Conservation (phyloP, 2,797 vertebrate species). For the Atherinosoma microstoma region DNA sequence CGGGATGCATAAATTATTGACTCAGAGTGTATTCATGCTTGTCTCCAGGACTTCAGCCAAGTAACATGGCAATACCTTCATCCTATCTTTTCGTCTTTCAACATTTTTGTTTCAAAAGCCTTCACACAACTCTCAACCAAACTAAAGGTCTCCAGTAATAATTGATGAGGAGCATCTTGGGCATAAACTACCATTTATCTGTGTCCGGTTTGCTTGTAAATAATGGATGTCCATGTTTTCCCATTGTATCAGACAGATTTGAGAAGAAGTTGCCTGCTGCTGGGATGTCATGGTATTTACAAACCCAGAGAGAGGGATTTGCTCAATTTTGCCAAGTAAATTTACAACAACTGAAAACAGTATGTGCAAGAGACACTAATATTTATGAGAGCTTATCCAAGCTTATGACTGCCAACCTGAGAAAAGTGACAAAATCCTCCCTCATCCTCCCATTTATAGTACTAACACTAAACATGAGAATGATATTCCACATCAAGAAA, state of each 20-base stretch:
- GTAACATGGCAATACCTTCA: slow-evolving; percentile 68
- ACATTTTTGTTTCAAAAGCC: slow-evolving; percentile 54
- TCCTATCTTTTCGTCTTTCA: slow-evolving; percentile 55
- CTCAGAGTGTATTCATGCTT: slow-evolving; percentile 76
- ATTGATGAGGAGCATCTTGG: slow-evolving; percentile 55
- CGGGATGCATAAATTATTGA: slow-evolving; percentile 82
- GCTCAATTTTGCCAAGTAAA: slow-evolving; percentile 48
- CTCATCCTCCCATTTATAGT: slow-evolving; percentile 74
- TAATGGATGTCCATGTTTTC: slow-evolving; percentile 31
- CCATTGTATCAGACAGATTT: slow-evolving; percentile 31
- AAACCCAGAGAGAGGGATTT: slow-evolving; percentile 44
- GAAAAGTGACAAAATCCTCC: slow-evolving; percentile 76
- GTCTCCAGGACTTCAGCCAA: slow-evolving; percentile 76
- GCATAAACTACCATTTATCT: slow-evolving; percentile 52
- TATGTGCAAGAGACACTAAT: slow-evolving; percentile 69
- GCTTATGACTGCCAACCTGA: slow-evolving; percentile 75
- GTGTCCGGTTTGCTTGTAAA: slow-evolving; percentile 30
- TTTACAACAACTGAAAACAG: slow-evolving; percentile 70
- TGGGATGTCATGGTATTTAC: slow-evolving; percentile 45
- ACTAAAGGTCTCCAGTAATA: slow-evolving; percentile 51
- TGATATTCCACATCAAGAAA: slow-evolving; percentile 57
- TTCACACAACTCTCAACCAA: slow-evolving; percentile 40
- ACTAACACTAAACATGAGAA: slow-evolving; percentile 63
- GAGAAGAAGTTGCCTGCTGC: slow-evolving; percentile 34
- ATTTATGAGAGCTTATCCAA: slow-evolving; percentile 80